Percentiles rank a stretch among this genome's conserved stretches.
These are phyloP conservation scores for Erebia ligea DNA, from an alignment of 2,888 invertebrate genomes.

Conservation along the genomic window DNA sequence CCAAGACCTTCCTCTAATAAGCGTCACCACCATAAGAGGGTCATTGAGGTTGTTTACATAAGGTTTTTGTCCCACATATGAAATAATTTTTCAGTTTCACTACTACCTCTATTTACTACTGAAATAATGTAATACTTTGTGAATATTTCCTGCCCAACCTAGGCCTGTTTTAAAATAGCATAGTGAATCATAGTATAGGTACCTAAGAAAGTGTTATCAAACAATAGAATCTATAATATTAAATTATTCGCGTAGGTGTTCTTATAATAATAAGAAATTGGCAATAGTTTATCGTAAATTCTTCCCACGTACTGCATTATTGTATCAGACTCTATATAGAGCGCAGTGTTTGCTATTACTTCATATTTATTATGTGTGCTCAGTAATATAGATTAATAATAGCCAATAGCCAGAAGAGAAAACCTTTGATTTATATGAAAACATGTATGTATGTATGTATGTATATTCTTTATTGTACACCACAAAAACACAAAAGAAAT, in stretches of 20 bases:
- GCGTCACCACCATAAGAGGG: too few relatives aligned
- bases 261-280: background rate
- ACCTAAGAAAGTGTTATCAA: background rate
- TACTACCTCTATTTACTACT: too few relatives aligned
- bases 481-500: too few relatives aligned
- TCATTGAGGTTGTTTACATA: too few relatives aligned
- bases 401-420: conserved; percentile 7
- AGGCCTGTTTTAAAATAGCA: too few relatives aligned
- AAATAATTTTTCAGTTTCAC: too few relatives aligned
- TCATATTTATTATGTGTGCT: conserved; percentile 1
- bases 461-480: too few relatives aligned
- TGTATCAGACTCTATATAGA: conserved; percentile 7
- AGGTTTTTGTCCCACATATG: too few relatives aligned
- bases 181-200: background rate
- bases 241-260: conserved; percentile 4
- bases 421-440: background rate
- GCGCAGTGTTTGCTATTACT: conserved; percentile 4
- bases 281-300: conserved; percentile 11
- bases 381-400: background rate
- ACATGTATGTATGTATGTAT: too few relatives aligned
- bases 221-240: background rate
- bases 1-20: too few relatives aligned
- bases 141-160: too few relatives aligned
- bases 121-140: too few relatives aligned
- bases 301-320: conserved; percentile 17